Evolutionary conservation across 2,888 invertebrate species (phyloP).

Genomic region (Ophioninae sp.): DNA sequence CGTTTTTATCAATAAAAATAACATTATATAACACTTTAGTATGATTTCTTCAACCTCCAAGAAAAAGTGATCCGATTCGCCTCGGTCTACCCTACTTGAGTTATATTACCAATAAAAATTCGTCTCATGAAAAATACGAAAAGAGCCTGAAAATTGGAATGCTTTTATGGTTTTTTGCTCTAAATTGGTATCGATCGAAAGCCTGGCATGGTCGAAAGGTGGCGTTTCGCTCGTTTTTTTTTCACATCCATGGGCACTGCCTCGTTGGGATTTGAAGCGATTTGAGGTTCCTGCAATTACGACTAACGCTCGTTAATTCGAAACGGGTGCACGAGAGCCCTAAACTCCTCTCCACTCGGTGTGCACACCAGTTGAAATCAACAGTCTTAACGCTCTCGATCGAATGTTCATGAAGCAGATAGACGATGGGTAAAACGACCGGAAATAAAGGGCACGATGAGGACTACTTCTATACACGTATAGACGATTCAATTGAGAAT

Average conservation of each 20-base stretch:
- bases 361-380: constrained; percentile 33
- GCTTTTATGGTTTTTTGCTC: neutral
- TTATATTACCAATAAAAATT: too few species aligned
- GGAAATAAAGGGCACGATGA: neutral
- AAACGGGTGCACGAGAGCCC: constrained; percentile 40
- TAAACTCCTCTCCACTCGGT: constrained; percentile 2
- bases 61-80: too few species aligned
- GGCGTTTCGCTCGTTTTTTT: constrained; percentile 17
- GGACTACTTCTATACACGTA: neutral
- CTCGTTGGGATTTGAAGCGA: constrained; percentile 34
- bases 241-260: constrained; percentile 11
- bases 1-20: too few species aligned
- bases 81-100: too few species aligned
- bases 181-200: constrained; percentile 23
- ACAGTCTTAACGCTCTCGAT: constrained; percentile 39
- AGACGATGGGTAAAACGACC: neutral
- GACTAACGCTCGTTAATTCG: constrained; percentile 34
- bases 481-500: neutral
- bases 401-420: constrained; percentile 26
- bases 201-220: too few species aligned
- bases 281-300: constrained; percentile 43
- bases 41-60: too few species aligned
- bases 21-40: too few species aligned
- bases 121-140: too few species aligned
- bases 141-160: neutral